These are phyloP conservation scores for Omphaloscelis lunosa DNA, from an alignment of 2,888 invertebrate species.

Conservation along the genomic window DNA sequence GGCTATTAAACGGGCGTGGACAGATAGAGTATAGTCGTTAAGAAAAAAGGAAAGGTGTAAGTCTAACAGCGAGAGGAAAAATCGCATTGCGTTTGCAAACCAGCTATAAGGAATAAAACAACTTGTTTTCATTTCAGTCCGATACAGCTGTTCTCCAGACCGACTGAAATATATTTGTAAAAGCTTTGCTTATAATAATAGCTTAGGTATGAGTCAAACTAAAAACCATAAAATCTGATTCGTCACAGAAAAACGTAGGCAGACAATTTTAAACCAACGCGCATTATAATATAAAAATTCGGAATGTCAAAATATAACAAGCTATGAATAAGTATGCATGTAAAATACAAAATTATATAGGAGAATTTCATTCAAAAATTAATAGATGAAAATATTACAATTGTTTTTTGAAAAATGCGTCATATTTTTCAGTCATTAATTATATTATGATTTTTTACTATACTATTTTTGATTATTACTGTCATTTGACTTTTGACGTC, in stretches of 20 bases:
- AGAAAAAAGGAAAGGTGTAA: background rate
- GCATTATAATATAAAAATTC: slow-evolving; percentile 47
- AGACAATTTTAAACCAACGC: slow-evolving; percentile 39
- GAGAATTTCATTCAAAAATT: slow-evolving; percentile 30
- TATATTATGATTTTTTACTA: background rate
- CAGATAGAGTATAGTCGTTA: rapidly evolving
- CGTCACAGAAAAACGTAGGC: slow-evolving; percentile 45
- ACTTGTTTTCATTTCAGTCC: background rate
- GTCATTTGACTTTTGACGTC: background rate
- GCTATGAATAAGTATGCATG: slow-evolving; percentile 26
- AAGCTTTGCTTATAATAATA: slow-evolving; percentile 32
- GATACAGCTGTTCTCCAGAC: slow-evolving; percentile 22
- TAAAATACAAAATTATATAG: slow-evolving; percentile 21
- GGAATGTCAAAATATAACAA: slow-evolving; percentile 49
- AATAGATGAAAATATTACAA: slow-evolving; percentile 33
- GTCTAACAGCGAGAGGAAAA: background rate
- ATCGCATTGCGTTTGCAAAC: background rate
- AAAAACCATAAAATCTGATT: slow-evolving; percentile 33
- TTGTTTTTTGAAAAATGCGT: slow-evolving; percentile 18
- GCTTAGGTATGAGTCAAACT: slow-evolving; percentile 49
- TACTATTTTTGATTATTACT: background rate
- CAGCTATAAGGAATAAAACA: background rate
- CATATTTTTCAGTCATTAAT: background rate
- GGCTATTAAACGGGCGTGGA: background rate
- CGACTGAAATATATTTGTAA: slow-evolving; percentile 34